A percentile compares a stretch with the other conserved stretches of the same genome.
These are phyloP conservation scores for Ceyx cyanopectus DNA, from an alignment of 2,113 vertebrate genomes.

Conservation along the genomic window DNA sequence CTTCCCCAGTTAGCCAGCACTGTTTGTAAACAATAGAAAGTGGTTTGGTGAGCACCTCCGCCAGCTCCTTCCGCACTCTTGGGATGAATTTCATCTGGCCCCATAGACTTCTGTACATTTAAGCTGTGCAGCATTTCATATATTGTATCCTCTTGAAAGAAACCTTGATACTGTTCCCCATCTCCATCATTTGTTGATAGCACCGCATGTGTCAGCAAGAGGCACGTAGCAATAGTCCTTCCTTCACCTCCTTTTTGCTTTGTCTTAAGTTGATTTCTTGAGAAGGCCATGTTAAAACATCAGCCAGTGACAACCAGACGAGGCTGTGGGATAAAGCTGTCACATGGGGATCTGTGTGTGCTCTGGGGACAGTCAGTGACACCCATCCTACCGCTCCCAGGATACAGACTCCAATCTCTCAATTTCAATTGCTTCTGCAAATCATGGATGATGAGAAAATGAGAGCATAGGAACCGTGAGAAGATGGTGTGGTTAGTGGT, in stretches of 20 bases:
- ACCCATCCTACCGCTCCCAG: neutral
- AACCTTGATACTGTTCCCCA: too few species aligned
- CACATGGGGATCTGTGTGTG: accelerated
- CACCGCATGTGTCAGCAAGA: neutral
- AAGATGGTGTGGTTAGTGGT: neutral
- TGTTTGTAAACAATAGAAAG: too few species aligned
- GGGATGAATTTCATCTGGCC: too few species aligned
- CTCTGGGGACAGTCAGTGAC: neutral
- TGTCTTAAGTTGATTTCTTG: neutral
- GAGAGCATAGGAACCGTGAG: neutral
- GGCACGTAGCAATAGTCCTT: neutral
- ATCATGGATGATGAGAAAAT: neutral
- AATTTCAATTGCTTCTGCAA: neutral
- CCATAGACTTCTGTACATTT: too few species aligned
- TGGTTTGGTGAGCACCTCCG: too few species aligned
- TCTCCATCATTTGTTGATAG: neutral
- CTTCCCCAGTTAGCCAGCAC: too few species aligned
- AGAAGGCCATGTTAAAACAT: neutral
- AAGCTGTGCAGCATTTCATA: too few species aligned
- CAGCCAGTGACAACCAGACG: accelerated
- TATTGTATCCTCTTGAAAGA: too few species aligned
- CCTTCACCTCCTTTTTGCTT: neutral
- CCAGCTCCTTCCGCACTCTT: too few species aligned
- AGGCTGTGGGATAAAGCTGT: accelerated
- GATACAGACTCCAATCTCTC: neutral